These are phyloP conservation scores for Suricata suricatta DNA, from an alignment of 2,113 vertebrate species.

Conservation along the genomic window DNA sequence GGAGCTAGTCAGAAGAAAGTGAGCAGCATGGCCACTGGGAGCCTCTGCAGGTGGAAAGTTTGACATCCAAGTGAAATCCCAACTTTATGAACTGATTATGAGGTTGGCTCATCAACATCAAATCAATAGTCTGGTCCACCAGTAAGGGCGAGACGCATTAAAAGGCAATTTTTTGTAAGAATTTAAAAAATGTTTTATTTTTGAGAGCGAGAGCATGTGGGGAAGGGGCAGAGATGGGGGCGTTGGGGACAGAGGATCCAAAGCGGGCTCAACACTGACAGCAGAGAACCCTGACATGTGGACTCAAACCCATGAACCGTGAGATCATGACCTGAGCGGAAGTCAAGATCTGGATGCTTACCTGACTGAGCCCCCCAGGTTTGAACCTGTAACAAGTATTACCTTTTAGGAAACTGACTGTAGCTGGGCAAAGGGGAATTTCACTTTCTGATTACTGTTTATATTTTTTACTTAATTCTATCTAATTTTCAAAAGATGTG, in stretches of 20 bases:
- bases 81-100: not conserved
- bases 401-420: conserved; percentile 40
- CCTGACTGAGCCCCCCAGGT: too few relatives aligned
- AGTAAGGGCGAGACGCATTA: not conserved
- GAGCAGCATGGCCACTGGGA: not conserved
- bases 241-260: too few relatives aligned
- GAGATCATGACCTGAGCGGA: too few relatives aligned
- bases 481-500: conserved; percentile 15
- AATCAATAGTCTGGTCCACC: not conserved
- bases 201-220: too few relatives aligned
- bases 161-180: not conserved
- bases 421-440: not conserved
- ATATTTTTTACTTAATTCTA: conserved; percentile 22
- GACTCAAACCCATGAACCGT: too few relatives aligned
- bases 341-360: too few relatives aligned
- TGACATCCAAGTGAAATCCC: conserved; percentile 32
- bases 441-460: conserved; percentile 11
- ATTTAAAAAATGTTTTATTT: too few relatives aligned
- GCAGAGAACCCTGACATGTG: too few relatives aligned
- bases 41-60: not conserved
- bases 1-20: not conserved
- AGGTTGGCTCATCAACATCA: not conserved
- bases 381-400: not conserved
- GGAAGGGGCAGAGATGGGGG: too few relatives aligned
- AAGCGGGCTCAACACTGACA: too few relatives aligned